A percentile compares a stretch with the other conserved stretches of the same genome.
These are phyloP conservation scores for Drosophila austrosaltans DNA, from an alignment of 2,888 invertebrate species.

Conservation along the genomic window DNA sequence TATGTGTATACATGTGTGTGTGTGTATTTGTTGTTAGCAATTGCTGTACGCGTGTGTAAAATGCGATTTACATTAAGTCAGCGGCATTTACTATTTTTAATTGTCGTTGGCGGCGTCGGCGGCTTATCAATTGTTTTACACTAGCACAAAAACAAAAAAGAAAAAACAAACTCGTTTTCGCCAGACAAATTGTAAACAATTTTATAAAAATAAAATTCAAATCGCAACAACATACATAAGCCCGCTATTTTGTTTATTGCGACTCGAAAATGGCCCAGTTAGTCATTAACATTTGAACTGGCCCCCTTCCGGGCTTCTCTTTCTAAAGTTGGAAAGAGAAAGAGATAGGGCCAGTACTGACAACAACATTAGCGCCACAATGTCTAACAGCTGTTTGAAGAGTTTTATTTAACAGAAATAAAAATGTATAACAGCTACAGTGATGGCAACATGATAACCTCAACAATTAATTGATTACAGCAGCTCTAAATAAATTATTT, in stretches of 20 bases:
- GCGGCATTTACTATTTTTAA: conserved; percentile 43
- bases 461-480: neutral
- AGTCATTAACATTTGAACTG: conserved; percentile 65
- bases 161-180: conserved; percentile 21
- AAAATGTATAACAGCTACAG: neutral
- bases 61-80: conserved; percentile 35
- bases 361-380: conserved; percentile 42
- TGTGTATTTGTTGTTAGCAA: conserved; percentile 13
- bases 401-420: conserved; percentile 15
- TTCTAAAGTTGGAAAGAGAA: conserved; percentile 7
- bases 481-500: neutral
- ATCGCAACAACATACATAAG: conserved; percentile 10
- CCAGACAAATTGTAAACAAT: conserved; percentile 69
- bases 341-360: neutral
- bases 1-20: neutral
- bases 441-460: conserved; percentile 1
- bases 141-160: conserved; percentile 37
- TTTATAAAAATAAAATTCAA: conserved; percentile 48
- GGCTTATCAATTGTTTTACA: conserved; percentile 53
- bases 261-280: conserved; percentile 62
- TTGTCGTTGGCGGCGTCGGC: conserved; percentile 23
- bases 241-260: conserved; percentile 57
- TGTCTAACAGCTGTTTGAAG: conserved; percentile 58
- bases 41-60: conserved; percentile 51
- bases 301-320: conserved; percentile 30